Percentiles rank a stretch among this genome's conserved stretches.
phyloP scores from a whole-genome alignment of 2,797 vertebrate genomes.

The Tenualosa thibaudeaui region DNA sequence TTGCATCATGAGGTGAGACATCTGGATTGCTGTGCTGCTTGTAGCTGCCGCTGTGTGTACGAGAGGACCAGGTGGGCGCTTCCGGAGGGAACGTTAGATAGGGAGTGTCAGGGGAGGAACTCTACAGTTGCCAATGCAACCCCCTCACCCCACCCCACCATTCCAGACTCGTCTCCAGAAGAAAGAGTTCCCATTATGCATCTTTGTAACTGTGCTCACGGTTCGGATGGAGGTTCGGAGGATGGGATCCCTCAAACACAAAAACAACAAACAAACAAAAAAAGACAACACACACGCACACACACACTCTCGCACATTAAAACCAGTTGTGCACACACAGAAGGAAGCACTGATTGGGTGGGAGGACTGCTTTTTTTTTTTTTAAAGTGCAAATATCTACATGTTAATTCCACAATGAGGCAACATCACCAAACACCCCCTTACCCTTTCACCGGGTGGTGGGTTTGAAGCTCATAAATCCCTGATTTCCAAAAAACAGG shows the following conservation, averaged over 20 bases:
- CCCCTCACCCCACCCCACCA: slow-evolving; percentile 30
- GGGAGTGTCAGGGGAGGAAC: background rate
- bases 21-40: slow-evolving; percentile 64
- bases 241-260: slow-evolving; percentile 28
- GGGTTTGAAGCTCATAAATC: slow-evolving; percentile 59
- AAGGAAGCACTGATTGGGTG: slow-evolving; percentile 77
- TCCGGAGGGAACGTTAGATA: slow-evolving; percentile 56
- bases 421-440: slow-evolving; percentile 48
- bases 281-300: background rate
- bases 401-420: slow-evolving; percentile 64
- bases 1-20: slow-evolving; percentile 61
- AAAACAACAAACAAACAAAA: slow-evolving; percentile 5
- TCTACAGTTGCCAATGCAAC: slow-evolving; percentile 34
- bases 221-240: background rate
- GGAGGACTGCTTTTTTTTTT: slow-evolving; percentile 56
- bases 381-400: slow-evolving; percentile 79
- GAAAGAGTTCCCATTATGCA: slow-evolving; percentile 69
- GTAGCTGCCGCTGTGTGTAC: slow-evolving; percentile 66
- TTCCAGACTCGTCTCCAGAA: background rate
- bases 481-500: slow-evolving; percentile 60
- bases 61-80: background rate
- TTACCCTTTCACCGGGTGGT: slow-evolving; percentile 36
- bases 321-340: slow-evolving; percentile 49
- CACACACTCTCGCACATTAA: slow-evolving; percentile 50
- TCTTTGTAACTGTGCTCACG: slow-evolving; percentile 51